phyloP scores from a whole-genome alignment of 2,113 vertebrate genomes.

The Mohoua ochrocephala region DNA sequence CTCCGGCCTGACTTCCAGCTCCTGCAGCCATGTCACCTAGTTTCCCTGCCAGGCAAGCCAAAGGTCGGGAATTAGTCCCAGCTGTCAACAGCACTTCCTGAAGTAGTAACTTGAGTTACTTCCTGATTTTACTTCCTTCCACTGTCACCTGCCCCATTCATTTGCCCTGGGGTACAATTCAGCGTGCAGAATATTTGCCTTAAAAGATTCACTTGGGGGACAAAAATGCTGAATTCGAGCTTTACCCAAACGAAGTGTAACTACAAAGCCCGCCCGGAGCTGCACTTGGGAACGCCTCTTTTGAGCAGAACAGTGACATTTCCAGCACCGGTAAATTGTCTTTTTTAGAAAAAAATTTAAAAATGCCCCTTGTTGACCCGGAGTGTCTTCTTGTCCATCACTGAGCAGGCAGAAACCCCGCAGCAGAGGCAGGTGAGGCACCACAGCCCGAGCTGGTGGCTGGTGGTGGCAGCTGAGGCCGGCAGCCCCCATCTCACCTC shows the following conservation, averaged over 20 bases:
- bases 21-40: not conserved
- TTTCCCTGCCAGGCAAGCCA: not conserved
- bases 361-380: not conserved
- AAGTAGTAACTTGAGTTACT: no score
- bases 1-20: not conserved
- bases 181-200: not conserved
- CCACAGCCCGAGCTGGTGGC: not conserved
- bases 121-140: not conserved
- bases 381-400: not conserved
- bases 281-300: not conserved
- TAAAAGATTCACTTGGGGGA: fast-evolving
- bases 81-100: no score
- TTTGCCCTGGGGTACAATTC: not conserved
- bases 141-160: fast-evolving
- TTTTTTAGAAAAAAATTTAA: not conserved
- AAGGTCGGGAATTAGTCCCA: not conserved
- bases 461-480: fast-evolving
- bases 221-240: not conserved
- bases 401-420: not conserved
- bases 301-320: fast-evolving
- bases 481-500: not conserved
- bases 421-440: not conserved
- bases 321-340: not conserved
- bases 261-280: not conserved
- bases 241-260: not conserved